Base-by-base conservation (phyloP, 2,888 invertebrate species). In the Eupithecia subfuscata region DNA sequence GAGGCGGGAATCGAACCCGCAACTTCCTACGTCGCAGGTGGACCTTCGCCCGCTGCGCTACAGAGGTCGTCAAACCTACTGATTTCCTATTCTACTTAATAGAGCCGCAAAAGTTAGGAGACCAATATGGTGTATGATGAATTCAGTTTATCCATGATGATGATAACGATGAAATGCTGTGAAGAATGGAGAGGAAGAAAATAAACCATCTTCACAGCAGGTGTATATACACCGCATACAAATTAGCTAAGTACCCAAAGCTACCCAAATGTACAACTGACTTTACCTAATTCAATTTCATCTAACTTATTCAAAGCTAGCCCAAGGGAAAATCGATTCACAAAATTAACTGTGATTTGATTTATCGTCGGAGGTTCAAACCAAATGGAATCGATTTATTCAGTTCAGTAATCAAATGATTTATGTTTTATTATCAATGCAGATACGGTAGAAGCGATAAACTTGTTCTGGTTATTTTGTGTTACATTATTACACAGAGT, bases 321-420 rank as follows among this genome's bases (percentile, higher is more conserved):
- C 68, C 68, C 43, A 70, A 63, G 56, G 70, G 73, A 70, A 75
- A 76, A 67, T 70, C 76, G 73, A 70, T 73, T 73, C 75, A 75
- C 73, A 75, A 73, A 70, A 73, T 76, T 73, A 63, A 76, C 70
- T 52, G 65, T 75, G 30, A 73, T 70, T 68, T 73, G 73, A 73
- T 76, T 76, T 76, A 76, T 70, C 70, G 73, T 48, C 70, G 63
- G 65, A 73, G 72, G 70, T 73, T 75, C 70, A 67, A 73, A 68
- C 70, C 67, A 48, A 76, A 73, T 63, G 73, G 68, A 71, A 64
- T 69, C 67, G 68, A 70, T 70, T 70, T 70, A 76, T 76, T 70
- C 73, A 76, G 70, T 70, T 56, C 63, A 70, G 40, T 70, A 63
- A 76, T 70, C 37, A 70, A 76, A 70, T 70, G 37, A 73, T 76